Percentiles rank a stretch among this genome's conserved stretches.
phyloP scores from a whole-genome alignment of 2,888 invertebrate genomes.

The Limenitis arthemis region DNA sequence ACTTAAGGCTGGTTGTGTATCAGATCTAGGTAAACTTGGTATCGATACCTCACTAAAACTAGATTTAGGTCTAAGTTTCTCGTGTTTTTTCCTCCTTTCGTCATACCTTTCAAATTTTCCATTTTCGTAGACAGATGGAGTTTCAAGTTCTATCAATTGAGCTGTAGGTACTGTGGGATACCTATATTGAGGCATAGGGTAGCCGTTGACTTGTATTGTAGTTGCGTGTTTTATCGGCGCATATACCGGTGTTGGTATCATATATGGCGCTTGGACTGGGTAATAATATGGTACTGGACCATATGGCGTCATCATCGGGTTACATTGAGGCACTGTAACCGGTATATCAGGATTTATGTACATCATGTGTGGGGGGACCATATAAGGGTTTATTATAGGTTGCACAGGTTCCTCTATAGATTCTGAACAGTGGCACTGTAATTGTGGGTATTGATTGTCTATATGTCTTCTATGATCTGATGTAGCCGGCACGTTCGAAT shows the following conservation, averaged over 20 bases:
- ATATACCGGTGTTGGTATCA: constrained; percentile 61
- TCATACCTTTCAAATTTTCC: constrained; percentile 48
- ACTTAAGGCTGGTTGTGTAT: constrained; percentile 61
- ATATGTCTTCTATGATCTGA: constrained; percentile 32
- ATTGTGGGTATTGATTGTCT: constrained; percentile 34
- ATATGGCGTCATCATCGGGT: constrained; percentile 51
- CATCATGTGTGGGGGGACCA: constrained; percentile 41
- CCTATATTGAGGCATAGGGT: constrained; percentile 49
- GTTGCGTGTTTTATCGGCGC: constrained; percentile 61
- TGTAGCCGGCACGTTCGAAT: constrained; percentile 51
- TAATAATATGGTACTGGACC: constrained; percentile 57
- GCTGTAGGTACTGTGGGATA: constrained; percentile 75
- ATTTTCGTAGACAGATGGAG: constrained; percentile 55
- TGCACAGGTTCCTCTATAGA: constrained; percentile 38
- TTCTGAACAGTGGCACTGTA: constrained; percentile 37
- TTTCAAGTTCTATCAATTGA: constrained; percentile 77
- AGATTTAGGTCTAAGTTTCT: constrained; percentile 53
- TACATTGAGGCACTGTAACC: constrained; percentile 35
- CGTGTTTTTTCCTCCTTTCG: constrained; percentile 41
- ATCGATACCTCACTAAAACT: constrained; percentile 55
- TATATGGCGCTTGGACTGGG: constrained; percentile 60
- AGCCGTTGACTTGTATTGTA: constrained; percentile 62
- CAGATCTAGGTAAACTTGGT: constrained; percentile 60
- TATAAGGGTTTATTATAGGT: constrained; percentile 34
- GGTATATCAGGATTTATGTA: constrained; percentile 42